Base-by-base conservation (phyloP, 2,888 invertebrate species). In the Pyralis farinalis region DNA sequence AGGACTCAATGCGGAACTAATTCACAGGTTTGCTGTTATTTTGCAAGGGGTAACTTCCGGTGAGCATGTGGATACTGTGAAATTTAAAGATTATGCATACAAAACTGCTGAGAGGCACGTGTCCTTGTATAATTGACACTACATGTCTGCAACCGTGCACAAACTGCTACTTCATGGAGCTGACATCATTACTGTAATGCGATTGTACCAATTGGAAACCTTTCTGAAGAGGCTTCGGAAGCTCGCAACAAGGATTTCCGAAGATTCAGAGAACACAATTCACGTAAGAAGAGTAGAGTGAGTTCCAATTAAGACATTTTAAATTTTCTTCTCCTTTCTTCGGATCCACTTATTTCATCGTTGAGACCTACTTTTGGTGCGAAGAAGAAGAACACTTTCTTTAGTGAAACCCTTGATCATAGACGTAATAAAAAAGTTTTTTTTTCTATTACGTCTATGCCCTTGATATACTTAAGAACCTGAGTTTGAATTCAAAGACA, bases 61-160 rank as follows among this genome's bases (percentile, higher is more conserved):
- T 3, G 34, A 46, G 30, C 5, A 11, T 1, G 31, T 49, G n/a
- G 20, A 43, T 40, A 31, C 37, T 1, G 7, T 6, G 3, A 49
- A 47, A 40, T 52, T 49, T 30, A 46, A 38, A 29, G 40, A 44
- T 9, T 47, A 37, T 37, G 33, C 48, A 6, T 8, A 9, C 0
- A n/a, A 27, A 16, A 55, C 46, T 10, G 43, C 42, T 7, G 30
- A 50, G 25, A 41, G 33, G 27, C 51, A 47, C 34, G 35, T 52
- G 1, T 40, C 40, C 20, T 38, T 47, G 16, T 47, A 53, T 22
- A 20, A 36, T 20, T 52, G 52, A 50, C 47, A 46, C 36, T 39
- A 44, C 27, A 52, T 50, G 46, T 32, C 48, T 6, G 32, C 46
- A 33, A 52, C 47, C 4, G 43, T 50, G 4, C 46, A 53, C 33